phyloP scores from a whole-genome alignment of 2,797 vertebrate species.

The Luscinia luscinia region DNA sequence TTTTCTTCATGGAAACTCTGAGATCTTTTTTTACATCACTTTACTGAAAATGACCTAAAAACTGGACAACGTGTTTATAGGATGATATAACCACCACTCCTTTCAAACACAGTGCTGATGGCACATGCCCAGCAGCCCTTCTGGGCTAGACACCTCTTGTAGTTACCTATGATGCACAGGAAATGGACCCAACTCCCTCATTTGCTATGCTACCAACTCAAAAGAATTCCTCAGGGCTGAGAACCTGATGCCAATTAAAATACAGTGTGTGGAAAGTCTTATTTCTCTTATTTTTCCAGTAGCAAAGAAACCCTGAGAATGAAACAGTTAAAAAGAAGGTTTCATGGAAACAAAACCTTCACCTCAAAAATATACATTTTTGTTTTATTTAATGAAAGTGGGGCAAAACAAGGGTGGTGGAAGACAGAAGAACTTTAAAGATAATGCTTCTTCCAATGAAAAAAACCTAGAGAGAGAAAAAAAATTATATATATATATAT shows the following conservation, averaged over 20 bases:
- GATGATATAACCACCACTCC: background rate
- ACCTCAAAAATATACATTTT: background rate
- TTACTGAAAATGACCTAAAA: background rate
- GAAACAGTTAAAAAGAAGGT: background rate
- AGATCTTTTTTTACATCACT: background rate
- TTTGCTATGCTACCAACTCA: background rate
- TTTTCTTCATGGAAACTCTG: background rate
- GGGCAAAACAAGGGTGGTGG: background rate
- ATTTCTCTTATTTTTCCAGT: background rate
- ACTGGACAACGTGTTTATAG: background rate
- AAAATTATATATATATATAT: too few species aligned
- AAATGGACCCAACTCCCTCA: background rate
- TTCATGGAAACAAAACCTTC: background rate
- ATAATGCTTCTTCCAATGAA: background rate
- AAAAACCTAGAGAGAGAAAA: background rate
- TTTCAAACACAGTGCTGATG: background rate
- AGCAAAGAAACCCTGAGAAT: background rate
- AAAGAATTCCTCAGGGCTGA: background rate
- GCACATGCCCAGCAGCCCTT: background rate
- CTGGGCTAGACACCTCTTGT: background rate
- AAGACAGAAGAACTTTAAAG: background rate
- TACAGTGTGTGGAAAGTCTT: background rate
- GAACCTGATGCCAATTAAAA: background rate
- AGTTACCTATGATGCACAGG: background rate
- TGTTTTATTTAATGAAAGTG: background rate